phyloP scores from a whole-genome alignment of 2,888 invertebrate genomes.

The Synanthedon vespiformis region DNA sequence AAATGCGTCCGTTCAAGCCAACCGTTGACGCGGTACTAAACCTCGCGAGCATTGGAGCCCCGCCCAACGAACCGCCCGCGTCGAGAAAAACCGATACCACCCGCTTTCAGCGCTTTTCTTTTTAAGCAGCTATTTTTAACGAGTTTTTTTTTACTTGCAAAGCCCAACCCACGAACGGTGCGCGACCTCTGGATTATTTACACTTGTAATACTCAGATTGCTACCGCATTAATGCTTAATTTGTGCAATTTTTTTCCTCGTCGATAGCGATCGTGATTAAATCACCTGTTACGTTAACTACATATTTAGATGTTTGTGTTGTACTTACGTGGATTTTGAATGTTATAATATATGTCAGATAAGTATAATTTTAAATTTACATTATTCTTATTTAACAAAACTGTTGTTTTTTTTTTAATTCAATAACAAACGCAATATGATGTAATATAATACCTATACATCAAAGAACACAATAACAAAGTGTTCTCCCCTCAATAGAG shows the following conservation, averaged over 20 bases:
- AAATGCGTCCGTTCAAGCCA: constrained; percentile 64
- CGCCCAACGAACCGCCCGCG: constrained; percentile 65
- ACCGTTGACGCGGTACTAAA: constrained; percentile 74
- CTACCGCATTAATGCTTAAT: constrained; percentile 43
- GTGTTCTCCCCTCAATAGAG: no score
- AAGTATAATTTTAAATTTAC: not conserved
- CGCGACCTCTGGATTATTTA: constrained; percentile 67
- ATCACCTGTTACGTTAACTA: constrained; percentile 18
- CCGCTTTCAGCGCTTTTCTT: constrained; percentile 70
- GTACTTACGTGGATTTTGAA: not conserved
- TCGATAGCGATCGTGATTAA: constrained; percentile 37
- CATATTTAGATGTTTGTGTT: not conserved
- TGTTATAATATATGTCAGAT: not conserved
- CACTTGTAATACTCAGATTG: constrained; percentile 67
- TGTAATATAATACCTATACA: no score
- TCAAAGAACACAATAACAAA: no score
- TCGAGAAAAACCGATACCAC: constrained; percentile 66
- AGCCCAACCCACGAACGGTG: constrained; percentile 66
- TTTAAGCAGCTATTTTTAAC: constrained; percentile 69
- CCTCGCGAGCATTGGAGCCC: constrained; percentile 30
- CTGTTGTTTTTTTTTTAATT: not conserved
- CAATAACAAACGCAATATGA: not conserved
- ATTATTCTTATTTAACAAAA: not conserved
- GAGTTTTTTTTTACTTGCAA: constrained; percentile 58
- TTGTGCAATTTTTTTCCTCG: constrained; percentile 32